A percentile compares a stretch with the other conserved stretches of the same genome.
Evolutionary conservation across 2,113 vertebrate genomes (phyloP).

Genomic region (Semnornis frantzii): DNA sequence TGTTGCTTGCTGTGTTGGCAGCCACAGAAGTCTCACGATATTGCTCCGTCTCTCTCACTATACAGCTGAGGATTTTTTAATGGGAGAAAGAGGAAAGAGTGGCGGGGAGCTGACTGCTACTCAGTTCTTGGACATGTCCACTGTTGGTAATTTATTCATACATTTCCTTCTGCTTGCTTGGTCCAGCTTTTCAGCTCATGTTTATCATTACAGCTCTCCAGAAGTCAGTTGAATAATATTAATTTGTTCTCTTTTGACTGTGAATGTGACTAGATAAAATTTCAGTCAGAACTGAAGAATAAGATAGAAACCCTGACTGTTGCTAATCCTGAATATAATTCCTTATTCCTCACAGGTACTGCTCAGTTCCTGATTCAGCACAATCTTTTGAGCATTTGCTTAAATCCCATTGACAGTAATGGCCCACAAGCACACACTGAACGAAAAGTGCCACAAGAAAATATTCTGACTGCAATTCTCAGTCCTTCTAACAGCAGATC

Average conservation of each 20-base stretch:
- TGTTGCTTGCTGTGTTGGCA: neutral
- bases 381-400: constrained; percentile 9
- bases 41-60: neutral
- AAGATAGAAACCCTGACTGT: neutral
- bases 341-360: neutral
- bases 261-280: neutral
- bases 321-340: neutral
- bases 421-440: neutral
- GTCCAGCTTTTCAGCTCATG: neutral
- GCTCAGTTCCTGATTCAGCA: constrained; percentile 15
- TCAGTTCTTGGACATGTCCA: neutral
- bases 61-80: neutral
- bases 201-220: neutral
- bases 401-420: neutral
- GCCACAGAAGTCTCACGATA: neutral
- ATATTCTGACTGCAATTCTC: neutral
- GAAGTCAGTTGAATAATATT: neutral
- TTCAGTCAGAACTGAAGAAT: neutral
- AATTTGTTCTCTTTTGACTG: neutral
- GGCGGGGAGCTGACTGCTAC: neutral
- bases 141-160: constrained; percentile 15
- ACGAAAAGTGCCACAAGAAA: neutral
- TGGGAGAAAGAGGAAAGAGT: neutral
- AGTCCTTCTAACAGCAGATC: neutral
- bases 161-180: neutral